Percentiles rank a stretch among this genome's conserved stretches.
Evolutionary conservation across 1,140 invertebrate species (phyloP).

Genomic region (Drosophila novamexicana): DNA sequence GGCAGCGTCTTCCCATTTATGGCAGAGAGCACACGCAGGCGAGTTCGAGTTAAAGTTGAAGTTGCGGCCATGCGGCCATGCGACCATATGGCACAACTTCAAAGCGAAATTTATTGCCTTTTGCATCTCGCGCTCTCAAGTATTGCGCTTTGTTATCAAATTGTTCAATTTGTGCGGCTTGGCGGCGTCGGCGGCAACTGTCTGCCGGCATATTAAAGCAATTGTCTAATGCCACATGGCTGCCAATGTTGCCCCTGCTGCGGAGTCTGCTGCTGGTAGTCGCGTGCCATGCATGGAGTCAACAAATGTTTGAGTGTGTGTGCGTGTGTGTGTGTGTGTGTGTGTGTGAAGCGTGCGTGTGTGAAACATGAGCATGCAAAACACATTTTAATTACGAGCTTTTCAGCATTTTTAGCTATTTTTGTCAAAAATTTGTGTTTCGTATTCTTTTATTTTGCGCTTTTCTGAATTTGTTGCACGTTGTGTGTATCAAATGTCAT

Average conservation of each 20-base stretch:
- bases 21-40: constrained; percentile 19
- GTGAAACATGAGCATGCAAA: constrained; percentile 70
- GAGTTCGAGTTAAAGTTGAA: constrained; percentile 41
- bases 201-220: constrained; percentile 78
- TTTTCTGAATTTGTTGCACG: constrained; percentile 53
- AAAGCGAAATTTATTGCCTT: constrained; percentile 69
- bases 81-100: constrained; percentile 76
- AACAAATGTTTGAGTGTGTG: constrained; percentile 1
- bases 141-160: constrained; percentile 69
- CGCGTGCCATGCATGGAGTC: constrained; percentile 56
- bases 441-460: constrained; percentile 1
- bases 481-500: constrained; percentile 71
- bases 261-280: constrained; percentile 62
- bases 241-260: constrained; percentile 36
- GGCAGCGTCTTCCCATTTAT: constrained; percentile 64
- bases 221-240: constrained; percentile 79
- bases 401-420: constrained; percentile 59
- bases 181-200: constrained; percentile 33
- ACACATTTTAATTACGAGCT: constrained; percentile 77
- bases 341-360: constrained; percentile 29
- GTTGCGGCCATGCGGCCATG: constrained; percentile 18
- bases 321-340: constrained; percentile 26
- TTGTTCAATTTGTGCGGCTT: constrained; percentile 78
- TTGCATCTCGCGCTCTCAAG: constrained; percentile 60
- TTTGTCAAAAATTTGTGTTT: constrained; percentile 62